These are phyloP conservation scores for Prostheceraeus crozeri DNA, from an alignment of 2,888 invertebrate genomes.

Conservation along the genomic window DNA sequence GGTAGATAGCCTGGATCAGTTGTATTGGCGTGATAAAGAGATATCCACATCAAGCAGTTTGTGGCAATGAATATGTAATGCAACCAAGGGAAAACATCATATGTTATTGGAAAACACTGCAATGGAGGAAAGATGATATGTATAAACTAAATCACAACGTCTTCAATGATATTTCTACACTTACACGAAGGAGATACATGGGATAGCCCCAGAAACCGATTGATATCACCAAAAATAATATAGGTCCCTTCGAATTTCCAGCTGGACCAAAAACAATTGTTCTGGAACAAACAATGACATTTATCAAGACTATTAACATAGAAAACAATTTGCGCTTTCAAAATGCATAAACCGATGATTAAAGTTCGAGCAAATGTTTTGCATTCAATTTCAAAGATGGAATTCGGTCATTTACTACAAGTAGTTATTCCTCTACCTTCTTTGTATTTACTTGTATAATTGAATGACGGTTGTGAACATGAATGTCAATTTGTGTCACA, in stretches of 20 bases:
- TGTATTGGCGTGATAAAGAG: constrained; percentile 74
- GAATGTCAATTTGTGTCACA: no score
- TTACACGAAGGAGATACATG: constrained; percentile 77
- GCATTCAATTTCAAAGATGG: no score
- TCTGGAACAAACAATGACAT: constrained; percentile 58
- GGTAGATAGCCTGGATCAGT: constrained; percentile 82
- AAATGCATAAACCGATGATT: no score
- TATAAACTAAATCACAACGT: constrained; percentile 4
- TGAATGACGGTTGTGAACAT: no score
- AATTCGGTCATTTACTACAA: no score
- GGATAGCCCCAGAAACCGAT: constrained; percentile 84
- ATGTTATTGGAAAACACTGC: constrained; percentile 26
- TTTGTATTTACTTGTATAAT: no score
- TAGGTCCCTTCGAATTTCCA: constrained; percentile 78
- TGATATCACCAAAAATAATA: constrained; percentile 74
- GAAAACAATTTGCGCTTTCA: no score
- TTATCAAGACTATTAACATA: no score
- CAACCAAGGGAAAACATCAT: constrained; percentile 61
- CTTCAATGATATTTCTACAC: constrained; percentile 42
- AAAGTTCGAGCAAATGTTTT: no score
- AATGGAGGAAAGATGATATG: no score
- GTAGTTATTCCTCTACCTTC: no score
- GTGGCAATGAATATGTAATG: constrained; percentile 83
- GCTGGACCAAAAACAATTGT: constrained; percentile 79
- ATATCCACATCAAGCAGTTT: constrained; percentile 85